phyloP scores from a whole-genome alignment of 2,888 invertebrate genomes.

The Spatulosminthurus flaviceps region DNA sequence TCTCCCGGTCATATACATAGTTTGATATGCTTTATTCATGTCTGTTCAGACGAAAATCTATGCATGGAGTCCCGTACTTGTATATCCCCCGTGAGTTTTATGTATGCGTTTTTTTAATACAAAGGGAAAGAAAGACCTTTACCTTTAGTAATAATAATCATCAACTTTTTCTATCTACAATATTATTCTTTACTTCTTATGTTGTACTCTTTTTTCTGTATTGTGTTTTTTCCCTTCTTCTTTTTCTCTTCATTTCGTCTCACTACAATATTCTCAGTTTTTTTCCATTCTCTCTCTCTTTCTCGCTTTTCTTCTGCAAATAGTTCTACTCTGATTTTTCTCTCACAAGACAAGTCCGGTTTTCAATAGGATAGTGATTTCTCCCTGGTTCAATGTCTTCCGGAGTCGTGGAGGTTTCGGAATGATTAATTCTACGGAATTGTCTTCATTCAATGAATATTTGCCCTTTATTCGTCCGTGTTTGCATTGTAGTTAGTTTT shows the following conservation, averaged over 20 bases:
- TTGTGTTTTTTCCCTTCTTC: slow-evolving; percentile 18
- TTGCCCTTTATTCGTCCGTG: background rate
- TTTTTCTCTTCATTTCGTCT: background rate
- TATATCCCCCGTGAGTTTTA: background rate
- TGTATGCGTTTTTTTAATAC: background rate
- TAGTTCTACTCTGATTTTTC: background rate
- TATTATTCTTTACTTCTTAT: background rate
- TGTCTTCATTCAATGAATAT: background rate
- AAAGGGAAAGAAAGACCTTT: background rate
- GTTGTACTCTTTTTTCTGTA: background rate
- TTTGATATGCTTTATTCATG: slow-evolving; percentile 12
- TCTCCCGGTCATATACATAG: slow-evolving; percentile 20
- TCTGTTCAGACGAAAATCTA: slow-evolving; percentile 22
- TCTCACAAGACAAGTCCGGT: background rate
- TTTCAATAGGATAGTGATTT: background rate
- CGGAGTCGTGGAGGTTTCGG: no score
- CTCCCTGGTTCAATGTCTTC: no score
- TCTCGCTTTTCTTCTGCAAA: slow-evolving; percentile 4
- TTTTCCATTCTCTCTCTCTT: background rate
- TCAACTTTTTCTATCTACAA: background rate
- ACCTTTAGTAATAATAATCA: slow-evolving; percentile 18
- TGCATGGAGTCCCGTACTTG: slow-evolving; percentile 10
- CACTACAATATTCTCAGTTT: background rate
- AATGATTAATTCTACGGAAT: no score
- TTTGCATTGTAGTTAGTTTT: background rate